Percentiles rank a stretch among this genome's conserved stretches.
Conservation (phyloP, 2,888 invertebrate species). For the Andrena minutula region DNA sequence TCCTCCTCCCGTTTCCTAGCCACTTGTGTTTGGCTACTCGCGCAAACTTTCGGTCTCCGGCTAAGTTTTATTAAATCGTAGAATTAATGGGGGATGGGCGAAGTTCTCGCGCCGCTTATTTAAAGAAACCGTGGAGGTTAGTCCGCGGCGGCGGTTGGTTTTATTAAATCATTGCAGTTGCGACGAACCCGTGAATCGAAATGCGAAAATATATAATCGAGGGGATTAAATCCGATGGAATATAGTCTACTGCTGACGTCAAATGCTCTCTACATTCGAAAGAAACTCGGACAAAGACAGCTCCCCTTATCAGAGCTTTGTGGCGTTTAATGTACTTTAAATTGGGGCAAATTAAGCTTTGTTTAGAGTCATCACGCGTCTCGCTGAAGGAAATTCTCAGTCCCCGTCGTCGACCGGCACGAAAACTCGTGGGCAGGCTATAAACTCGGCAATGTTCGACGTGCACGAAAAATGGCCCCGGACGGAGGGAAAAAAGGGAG, state of each 20-base stretch:
- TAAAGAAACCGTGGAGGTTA: background rate
- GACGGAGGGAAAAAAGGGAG: background rate
- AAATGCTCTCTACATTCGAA: too few relatives aligned
- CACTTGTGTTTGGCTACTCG: background rate
- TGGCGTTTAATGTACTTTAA: background rate
- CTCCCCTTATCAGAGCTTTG: background rate
- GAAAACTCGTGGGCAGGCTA: conserved; percentile 14
- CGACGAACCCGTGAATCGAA: too few relatives aligned
- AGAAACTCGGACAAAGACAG: background rate
- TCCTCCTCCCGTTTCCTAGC: background rate
- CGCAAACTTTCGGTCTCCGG: background rate
- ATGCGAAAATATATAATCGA: background rate
- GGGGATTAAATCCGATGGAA: background rate
- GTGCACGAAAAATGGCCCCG: conserved; percentile 8
- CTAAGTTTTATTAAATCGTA: background rate
- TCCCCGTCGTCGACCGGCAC: conserved; percentile 20
- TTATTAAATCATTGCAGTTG: background rate
- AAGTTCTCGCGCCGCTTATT: background rate
- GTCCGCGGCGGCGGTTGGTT: background rate
- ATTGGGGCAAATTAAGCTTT: background rate
- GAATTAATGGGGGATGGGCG: background rate
- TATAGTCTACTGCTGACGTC: background rate
- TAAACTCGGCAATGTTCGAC: conserved; percentile 4
- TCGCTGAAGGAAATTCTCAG: conserved; percentile 10
- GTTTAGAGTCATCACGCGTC: background rate